phyloP scores from a whole-genome alignment of 2,113 vertebrate species.

The Pollachius pollachius region DNA sequence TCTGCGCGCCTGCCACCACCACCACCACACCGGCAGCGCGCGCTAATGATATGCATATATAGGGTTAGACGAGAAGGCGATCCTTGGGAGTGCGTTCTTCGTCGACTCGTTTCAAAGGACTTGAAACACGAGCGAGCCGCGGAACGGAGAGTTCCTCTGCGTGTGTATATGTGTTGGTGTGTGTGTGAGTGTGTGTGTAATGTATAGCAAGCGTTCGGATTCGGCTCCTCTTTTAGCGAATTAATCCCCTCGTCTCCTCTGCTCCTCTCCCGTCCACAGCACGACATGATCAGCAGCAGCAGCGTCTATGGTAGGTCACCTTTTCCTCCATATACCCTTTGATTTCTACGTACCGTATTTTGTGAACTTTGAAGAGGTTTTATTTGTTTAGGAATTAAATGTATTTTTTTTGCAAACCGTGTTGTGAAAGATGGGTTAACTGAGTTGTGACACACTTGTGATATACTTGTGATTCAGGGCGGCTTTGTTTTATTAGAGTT shows the following conservation, averaged over 20 bases:
- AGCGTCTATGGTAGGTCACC: constrained; percentile 93
- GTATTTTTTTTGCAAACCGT: too few species aligned
- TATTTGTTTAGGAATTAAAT: too few species aligned
- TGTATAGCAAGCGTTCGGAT: neutral
- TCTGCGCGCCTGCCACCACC: too few species aligned
- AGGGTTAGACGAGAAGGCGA: constrained; percentile 76
- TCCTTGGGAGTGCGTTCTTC: constrained; percentile 30
- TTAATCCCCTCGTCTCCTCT: constrained; percentile 30
- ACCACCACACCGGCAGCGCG: too few species aligned
- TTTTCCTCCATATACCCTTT: neutral
- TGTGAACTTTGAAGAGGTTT: too few species aligned
- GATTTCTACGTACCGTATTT: neutral
- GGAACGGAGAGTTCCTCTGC: constrained; percentile 10
- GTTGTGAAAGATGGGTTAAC: too few species aligned
- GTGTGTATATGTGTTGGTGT: constrained; percentile 18
- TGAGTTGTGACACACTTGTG: too few species aligned
- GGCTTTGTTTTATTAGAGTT: too few species aligned
- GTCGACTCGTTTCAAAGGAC: neutral
- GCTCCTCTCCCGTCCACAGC: constrained; percentile 78
- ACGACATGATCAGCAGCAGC: constrained; percentile 99
- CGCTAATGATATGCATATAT: constrained; percentile 93
- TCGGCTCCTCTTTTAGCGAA: too few species aligned
- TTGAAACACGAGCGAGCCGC: neutral
- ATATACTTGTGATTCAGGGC: too few species aligned
- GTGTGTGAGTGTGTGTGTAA: constrained; percentile 12